Percentiles rank a stretch among this genome's conserved stretches.
phyloP scores from a whole-genome alignment of 2,888 invertebrate genomes.

The Epinotia brunnichana region DNA sequence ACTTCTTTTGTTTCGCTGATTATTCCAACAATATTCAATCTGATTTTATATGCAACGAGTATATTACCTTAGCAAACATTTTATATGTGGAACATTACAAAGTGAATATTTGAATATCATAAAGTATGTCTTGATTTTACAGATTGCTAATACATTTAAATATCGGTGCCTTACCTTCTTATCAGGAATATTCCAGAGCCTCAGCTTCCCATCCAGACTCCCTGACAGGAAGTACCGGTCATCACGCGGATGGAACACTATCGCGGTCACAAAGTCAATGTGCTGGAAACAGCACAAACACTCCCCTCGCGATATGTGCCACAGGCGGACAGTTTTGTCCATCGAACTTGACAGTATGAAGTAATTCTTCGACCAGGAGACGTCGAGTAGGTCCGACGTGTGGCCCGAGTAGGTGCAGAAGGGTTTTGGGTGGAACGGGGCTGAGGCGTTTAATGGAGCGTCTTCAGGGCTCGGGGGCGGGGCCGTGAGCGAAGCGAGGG shows the following conservation, averaged over 20 bases:
- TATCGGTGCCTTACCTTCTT: constrained; percentile 88
- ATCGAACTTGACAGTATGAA: constrained; percentile 98
- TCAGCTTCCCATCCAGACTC: constrained; percentile 97
- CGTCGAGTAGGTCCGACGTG: constrained; percentile 97
- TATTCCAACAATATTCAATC: too few species aligned
- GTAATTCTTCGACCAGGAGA: constrained; percentile 99
- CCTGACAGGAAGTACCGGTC: constrained; percentile 97
- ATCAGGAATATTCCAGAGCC: constrained; percentile 99
- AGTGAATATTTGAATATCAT: too few species aligned
- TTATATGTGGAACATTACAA: too few species aligned
- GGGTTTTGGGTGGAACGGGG: constrained; percentile 93
- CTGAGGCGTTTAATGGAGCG: constrained; percentile 83
- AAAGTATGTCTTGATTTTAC: too few species aligned
- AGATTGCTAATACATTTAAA: too few species aligned
- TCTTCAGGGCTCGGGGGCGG: constrained; percentile 85
- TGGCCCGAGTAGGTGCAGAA: constrained; percentile 97
- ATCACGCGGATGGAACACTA: constrained; percentile 98
- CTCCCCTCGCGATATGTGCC: constrained; percentile 98
- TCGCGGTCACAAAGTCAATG: constrained; percentile 99
- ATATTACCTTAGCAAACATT: too few species aligned
- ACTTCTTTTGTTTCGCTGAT: too few species aligned
- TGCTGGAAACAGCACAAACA: constrained; percentile 99
- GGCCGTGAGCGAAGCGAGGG: constrained; percentile 86
- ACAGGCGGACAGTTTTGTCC: constrained; percentile 97
- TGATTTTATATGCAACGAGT: too few species aligned